A percentile compares a stretch with the other conserved stretches of the same genome.
These are phyloP conservation scores for Turritopsis dohrnii DNA, from an alignment of 30 jellyfish, hydroid and myxozoan species.

Conservation along the genomic window DNA sequence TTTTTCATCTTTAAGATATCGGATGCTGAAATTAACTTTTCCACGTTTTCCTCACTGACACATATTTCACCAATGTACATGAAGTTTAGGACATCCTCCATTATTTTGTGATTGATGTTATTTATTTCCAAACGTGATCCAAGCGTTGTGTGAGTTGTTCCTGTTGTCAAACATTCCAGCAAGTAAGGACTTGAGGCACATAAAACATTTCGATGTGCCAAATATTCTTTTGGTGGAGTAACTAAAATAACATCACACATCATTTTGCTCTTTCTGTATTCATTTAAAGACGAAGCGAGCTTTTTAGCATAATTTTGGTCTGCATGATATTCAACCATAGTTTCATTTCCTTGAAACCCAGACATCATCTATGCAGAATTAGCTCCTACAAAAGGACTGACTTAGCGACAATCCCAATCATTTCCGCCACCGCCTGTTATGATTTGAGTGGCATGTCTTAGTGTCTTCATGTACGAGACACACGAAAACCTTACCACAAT, in stretches of 20 bases:
- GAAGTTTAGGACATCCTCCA: constrained; percentile 87
- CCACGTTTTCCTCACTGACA: constrained; percentile 83
- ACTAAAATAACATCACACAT: constrained; percentile 85
- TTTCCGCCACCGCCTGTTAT: neutral
- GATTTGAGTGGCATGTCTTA: neutral
- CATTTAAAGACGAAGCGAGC: constrained; percentile 61
- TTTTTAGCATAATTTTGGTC: constrained; percentile 55
- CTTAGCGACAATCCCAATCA: neutral
- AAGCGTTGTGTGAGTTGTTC: constrained; percentile 43
- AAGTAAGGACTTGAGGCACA: constrained; percentile 94
- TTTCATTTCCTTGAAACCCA: constrained; percentile 16
- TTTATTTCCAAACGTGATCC: constrained; percentile 48
- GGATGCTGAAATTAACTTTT: constrained; percentile 79
- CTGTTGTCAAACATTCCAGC: constrained; percentile 47
- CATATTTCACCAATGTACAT: constrained; percentile 88
- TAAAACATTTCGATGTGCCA: constrained; percentile 84
- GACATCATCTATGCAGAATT: too few relatives aligned
- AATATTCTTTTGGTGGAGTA: constrained; percentile 66
- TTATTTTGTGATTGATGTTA: constrained; percentile 29
- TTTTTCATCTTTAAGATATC: constrained; percentile 66
- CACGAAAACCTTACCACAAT: neutral
- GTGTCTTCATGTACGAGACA: neutral
- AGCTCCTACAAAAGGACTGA: neutral
- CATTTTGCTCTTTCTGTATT: constrained; percentile 55
- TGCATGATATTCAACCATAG: constrained; percentile 58